Evolutionary conservation across 2,888 invertebrate species (phyloP).

Genomic region (Colostygia pectinataria): DNA sequence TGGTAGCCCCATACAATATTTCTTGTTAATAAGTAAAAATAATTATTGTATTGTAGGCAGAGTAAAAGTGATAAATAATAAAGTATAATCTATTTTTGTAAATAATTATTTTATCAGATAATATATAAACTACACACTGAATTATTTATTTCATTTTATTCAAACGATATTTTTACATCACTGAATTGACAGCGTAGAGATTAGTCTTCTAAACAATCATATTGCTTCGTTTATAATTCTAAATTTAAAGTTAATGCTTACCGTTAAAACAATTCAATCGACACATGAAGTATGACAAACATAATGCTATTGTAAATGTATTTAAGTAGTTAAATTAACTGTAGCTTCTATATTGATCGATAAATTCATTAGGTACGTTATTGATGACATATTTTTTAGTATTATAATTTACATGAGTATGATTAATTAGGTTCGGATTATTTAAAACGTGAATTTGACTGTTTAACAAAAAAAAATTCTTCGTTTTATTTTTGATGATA

Average conservation of each 20-base stretch:
- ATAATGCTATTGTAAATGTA: too few relatives aligned
- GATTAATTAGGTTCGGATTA: too few relatives aligned
- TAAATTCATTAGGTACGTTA: too few relatives aligned
- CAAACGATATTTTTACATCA: slow-evolving; percentile 70
- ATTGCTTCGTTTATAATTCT: slow-evolving; percentile 56
- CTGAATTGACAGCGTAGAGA: slow-evolving; percentile 82
- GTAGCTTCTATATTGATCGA: too few relatives aligned
- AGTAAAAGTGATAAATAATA: not conserved
- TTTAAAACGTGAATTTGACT: too few relatives aligned
- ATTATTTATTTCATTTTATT: slow-evolving; percentile 56
- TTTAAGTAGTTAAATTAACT: too few relatives aligned
- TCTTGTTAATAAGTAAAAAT: too few relatives aligned
- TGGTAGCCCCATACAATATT: too few relatives aligned
- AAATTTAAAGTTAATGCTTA: slow-evolving; percentile 58
- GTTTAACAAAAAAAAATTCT: too few relatives aligned
- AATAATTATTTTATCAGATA: slow-evolving; percentile 26
- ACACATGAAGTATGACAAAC: not conserved
- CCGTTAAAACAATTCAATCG: slow-evolving; percentile 30
- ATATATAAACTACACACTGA: slow-evolving; percentile 47
- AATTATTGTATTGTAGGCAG: too few relatives aligned
- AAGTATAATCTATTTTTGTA: slow-evolving; percentile 19
- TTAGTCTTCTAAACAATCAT: slow-evolving; percentile 61
- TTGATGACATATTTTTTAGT: too few relatives aligned
- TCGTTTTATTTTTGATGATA: slow-evolving; percentile 61
- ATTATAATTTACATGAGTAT: too few relatives aligned